Conservation (phyloP, 2,797 vertebrate species). For the Tolypeutes matacus region DNA sequence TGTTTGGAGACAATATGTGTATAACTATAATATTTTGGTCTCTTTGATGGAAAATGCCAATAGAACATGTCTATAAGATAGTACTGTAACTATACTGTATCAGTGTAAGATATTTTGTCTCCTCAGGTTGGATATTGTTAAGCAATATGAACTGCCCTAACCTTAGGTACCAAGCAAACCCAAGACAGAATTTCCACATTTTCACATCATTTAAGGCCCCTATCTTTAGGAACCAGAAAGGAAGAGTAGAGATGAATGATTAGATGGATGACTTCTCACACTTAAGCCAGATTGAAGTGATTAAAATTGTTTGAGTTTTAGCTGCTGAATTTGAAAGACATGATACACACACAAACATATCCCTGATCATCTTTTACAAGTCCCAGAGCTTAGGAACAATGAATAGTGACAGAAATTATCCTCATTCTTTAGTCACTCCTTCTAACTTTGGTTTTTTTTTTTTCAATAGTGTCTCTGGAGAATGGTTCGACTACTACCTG, state of each 20-base stretch:
- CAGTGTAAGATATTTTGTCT: background rate
- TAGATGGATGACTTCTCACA: background rate
- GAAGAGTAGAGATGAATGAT: background rate
- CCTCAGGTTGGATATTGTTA: background rate
- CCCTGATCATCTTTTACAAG: background rate
- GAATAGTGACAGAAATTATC: background rate
- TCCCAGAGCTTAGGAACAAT: background rate
- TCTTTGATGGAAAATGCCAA: background rate
- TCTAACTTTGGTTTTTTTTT: constrained; percentile 57
- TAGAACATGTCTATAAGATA: background rate
- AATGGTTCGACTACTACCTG: constrained; percentile 96
- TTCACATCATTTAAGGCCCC: background rate
- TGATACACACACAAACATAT: background rate
- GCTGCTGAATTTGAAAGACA: background rate
- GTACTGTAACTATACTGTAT: background rate
- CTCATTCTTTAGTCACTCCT: background rate
- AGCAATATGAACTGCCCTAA: background rate
- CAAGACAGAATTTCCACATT: background rate
- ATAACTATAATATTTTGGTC: background rate
- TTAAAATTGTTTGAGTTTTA: background rate
- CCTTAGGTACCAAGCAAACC: background rate
- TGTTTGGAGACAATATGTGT: background rate
- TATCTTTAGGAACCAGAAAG: background rate
- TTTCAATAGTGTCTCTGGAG: constrained; percentile 96
- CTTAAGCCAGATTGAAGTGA: background rate